Evolutionary conservation across 2,797 vertebrate species (phyloP).

Genomic region (Allochrocebus solatus): DNA sequence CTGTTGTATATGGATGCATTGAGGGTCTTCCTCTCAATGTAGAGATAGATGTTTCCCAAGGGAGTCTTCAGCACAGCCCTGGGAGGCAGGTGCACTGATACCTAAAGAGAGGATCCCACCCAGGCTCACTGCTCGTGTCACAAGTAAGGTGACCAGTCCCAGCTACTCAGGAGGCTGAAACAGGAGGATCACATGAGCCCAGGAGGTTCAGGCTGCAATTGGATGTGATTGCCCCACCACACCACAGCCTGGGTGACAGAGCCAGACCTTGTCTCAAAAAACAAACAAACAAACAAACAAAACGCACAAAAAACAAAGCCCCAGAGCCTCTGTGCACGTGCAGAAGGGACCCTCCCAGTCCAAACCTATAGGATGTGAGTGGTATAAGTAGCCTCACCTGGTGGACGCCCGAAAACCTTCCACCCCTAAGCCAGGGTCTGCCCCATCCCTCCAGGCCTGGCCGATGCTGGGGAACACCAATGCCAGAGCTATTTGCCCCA

Average conservation of each 20-base stretch:
- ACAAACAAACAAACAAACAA: not conserved
- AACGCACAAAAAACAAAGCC: not conserved
- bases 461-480: not conserved
- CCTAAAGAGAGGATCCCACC: no score
- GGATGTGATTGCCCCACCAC: not conserved
- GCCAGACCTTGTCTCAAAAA: not conserved
- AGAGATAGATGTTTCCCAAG: accelerated
- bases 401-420: not conserved
- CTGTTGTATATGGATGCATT: accelerated
- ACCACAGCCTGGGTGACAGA: not conserved
- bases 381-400: not conserved
- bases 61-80: accelerated
- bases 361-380: not conserved
- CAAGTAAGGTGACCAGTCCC: not conserved
- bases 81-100: not conserved
- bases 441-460: not conserved
- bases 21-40: not conserved
- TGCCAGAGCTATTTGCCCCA: not conserved
- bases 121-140: no score
- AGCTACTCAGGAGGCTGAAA: no score
- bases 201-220: not conserved
- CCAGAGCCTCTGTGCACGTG: accelerated
- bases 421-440: accelerated
- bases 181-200: no score
- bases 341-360: not conserved